Evolutionary conservation across 35 echinoderm and acorn worm genomes (phyloP), one percentile per base, ranked within the genome.

Genomic region (Apostichopus parvimensis): DNA sequence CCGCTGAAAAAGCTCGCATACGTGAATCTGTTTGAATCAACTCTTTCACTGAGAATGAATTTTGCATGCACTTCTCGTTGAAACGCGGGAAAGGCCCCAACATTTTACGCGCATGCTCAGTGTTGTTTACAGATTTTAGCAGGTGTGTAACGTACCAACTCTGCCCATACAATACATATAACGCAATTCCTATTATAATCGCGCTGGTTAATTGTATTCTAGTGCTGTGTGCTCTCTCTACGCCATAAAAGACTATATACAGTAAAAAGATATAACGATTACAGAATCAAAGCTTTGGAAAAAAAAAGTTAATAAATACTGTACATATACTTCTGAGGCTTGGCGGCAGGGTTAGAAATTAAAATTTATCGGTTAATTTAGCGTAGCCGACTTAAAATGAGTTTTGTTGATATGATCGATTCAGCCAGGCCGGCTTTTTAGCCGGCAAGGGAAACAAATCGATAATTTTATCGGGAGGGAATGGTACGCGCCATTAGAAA

Each of bases 301-400:
- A 18, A 22, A 18, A 8, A 17, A 84, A 58, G 81, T 84, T 84
- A 84, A 58, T 58, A 84, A 84, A 58, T 84, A 84, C 14, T 75
- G 71, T 75, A n/a, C 71, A 22, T 18, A 68, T 68, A 75, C 17
- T 84, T 58, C 81, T 58, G 57, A 18, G 52, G 18, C 11, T 18
- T 84, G 81, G 81, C 81, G 81, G 62, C 81, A 84, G 81, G 20
- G 54, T 58, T 59, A 22, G 56, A 84, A 45, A 58, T 84, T 84
- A 84, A 84, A 84, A 84, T 58, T 60, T 84, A 58, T 84, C 53
- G 58, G 13, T 84, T 84, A 84, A 84, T 84, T 84, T 84, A 84
- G 81, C 81, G 10, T 25, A 10, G 81, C 57, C 12, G 81, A 84
- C 54, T 84, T 58, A 23, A 57, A 59, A 84, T 84, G 54, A 84